Evolutionary conservation across 2,113 vertebrate species (phyloP), one percentile per base, ranked within the genome.

Genomic region (Hipposideros armiger): DNA sequence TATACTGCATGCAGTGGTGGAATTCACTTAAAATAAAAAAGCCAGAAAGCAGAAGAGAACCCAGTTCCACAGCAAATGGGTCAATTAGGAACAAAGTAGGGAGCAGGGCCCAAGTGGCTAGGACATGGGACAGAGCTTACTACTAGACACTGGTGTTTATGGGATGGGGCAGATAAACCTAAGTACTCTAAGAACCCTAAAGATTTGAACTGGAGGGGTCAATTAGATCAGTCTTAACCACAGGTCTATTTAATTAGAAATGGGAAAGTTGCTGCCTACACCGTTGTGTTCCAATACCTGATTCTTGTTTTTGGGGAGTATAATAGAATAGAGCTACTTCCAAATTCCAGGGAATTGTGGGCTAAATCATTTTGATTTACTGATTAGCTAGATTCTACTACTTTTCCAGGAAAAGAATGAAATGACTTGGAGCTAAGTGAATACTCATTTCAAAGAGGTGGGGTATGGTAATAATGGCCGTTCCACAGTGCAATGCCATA

Each of bases 391-490:
- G 14, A 50, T 77, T 62, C 56, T 77, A 24, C 36, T 82, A 19
- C 15, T 88, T 90, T 84, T 77, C 28, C 30, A 85, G 15, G n/a
- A 73, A 82, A 94, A 86, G 19, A 56, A 8, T 77, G 5, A 70
- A 93, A 52, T 0, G 2, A 76, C 11, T 24, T 60, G 2, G n/a
- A 47, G 52, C 50, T 36, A 32, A 15, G 0, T 58, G 60, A 83
- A 32, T 28, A 16, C 22, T 54, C 24, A 11, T 85, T 91, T 67
- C 24, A 19, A 73, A 84, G n/a, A 28, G 14, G 28, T 32, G 5
- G 17, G 4, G 4, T 42, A 5, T 36, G 62, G 26, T 58, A 17
- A 2, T 54, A 3, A 1, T 11, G 69, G 20, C 4, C 5, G 22
- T 64, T 56, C 66, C 40, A 30, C 11, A 62, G 56, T 11, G 15